These are phyloP conservation scores for Fratercula arctica DNA, from an alignment of 2,797 vertebrate species.

Conservation along the genomic window DNA sequence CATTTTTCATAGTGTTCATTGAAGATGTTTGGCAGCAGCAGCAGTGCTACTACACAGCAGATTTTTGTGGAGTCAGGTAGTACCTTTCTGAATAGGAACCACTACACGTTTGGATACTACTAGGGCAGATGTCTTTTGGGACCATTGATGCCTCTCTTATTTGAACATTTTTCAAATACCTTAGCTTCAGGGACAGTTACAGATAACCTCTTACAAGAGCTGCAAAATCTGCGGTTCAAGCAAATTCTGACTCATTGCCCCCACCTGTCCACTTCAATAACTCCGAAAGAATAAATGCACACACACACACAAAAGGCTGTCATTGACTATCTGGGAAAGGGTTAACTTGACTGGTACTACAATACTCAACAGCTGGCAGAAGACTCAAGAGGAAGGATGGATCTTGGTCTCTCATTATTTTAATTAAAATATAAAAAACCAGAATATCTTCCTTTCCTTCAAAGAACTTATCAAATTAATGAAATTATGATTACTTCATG, in stretches of 20 bases:
- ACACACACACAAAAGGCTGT: background rate
- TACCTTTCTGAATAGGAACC: background rate
- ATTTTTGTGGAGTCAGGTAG: background rate
- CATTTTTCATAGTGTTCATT: background rate
- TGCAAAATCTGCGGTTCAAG: background rate
- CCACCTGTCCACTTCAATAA: background rate
- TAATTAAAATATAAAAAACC: background rate
- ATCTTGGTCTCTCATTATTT: background rate
- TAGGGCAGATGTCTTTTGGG: background rate
- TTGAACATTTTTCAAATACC: background rate
- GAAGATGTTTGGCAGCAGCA: background rate
- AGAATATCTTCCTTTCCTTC: background rate
- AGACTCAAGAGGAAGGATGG: background rate
- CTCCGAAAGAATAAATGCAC: background rate
- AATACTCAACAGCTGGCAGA: background rate
- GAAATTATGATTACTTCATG: background rate
- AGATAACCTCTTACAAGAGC: background rate
- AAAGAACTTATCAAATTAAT: background rate
- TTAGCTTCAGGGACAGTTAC: background rate
- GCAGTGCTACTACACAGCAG: background rate
- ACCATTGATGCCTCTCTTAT: background rate
- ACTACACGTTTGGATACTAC: background rate
- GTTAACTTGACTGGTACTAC: background rate
- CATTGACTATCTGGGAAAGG: background rate
- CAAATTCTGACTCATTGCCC: background rate